phyloP scores from a whole-genome alignment of 1,140 invertebrate species.

The Lerema accius region DNA sequence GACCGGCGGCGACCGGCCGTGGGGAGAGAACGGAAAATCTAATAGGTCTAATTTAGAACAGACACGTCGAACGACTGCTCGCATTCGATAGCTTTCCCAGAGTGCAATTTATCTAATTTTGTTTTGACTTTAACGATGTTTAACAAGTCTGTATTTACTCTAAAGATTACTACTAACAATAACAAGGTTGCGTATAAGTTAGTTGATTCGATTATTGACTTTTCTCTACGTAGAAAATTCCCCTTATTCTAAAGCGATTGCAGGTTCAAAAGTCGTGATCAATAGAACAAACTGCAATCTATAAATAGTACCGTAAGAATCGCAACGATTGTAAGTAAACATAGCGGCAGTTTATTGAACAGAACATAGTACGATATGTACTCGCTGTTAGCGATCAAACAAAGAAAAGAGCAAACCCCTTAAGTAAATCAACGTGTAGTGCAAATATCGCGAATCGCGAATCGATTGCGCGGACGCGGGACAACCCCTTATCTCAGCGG shows the following conservation, averaged over 20 bases:
- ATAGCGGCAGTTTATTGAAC: slow-evolving; percentile 44
- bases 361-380: slow-evolving; percentile 44
- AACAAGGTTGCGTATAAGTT: background rate
- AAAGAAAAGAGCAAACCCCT: slow-evolving; percentile 75
- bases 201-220: background rate
- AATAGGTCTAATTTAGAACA: slow-evolving; percentile 57
- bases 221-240: background rate
- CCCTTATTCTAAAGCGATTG: slow-evolving; percentile 2
- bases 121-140: slow-evolving; percentile 3
- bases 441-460: slow-evolving; percentile 63
- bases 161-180: background rate
- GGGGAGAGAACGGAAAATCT: slow-evolving; percentile 42
- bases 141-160: background rate
- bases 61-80: slow-evolving; percentile 26
- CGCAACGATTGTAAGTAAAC: slow-evolving; percentile 39
- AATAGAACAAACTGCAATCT: slow-evolving; percentile 28
- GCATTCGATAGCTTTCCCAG: slow-evolving; percentile 14
- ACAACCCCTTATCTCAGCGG: slow-evolving; percentile 72
- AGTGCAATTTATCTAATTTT: slow-evolving; percentile 20
- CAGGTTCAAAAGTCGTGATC: slow-evolving; percentile 17
- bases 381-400: slow-evolving; percentile 57
- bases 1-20: slow-evolving; percentile 43
- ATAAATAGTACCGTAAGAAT: slow-evolving; percentile 27
- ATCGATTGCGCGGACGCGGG: slow-evolving; percentile 60
- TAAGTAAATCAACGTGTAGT: slow-evolving; percentile 64